Percentiles rank a stretch among this genome's conserved stretches.
These are phyloP conservation scores for Cranoglanis bouderius DNA, from an alignment of 2,113 vertebrate genomes.

Conservation along the genomic window DNA sequence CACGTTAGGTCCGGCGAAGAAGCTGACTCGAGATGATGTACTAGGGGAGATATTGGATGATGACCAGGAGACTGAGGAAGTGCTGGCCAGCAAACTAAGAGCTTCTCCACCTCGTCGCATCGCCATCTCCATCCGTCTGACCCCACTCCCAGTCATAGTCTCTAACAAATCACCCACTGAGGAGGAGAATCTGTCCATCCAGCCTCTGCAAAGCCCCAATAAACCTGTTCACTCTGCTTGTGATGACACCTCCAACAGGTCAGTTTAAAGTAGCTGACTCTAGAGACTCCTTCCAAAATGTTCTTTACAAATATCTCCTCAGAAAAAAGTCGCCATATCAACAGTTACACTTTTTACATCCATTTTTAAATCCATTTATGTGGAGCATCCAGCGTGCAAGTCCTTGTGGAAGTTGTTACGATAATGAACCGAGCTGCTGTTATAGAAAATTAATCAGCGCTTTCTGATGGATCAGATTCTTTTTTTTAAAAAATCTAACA, in stretches of 20 bases:
- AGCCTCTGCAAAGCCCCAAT: constrained; percentile 29
- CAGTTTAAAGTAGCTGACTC: neutral
- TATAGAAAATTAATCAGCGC: neutral
- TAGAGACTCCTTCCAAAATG: neutral
- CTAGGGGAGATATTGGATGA: constrained; percentile 70
- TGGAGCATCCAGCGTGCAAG: neutral
- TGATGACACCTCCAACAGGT: constrained; percentile 58
- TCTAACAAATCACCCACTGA: too few species aligned
- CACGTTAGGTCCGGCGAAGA: constrained; percentile 70
- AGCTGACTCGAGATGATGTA: constrained; percentile 56
- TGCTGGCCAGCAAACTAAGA: constrained; percentile 58
- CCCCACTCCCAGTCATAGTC: constrained; percentile 37
- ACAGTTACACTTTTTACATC: too few species aligned
- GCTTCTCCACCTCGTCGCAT: constrained; percentile 68
- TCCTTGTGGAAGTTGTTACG: too few species aligned
- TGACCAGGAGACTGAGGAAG: constrained; percentile 60
- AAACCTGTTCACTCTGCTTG: constrained; percentile 9
- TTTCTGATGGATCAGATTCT: neutral
- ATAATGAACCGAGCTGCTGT: too few species aligned
- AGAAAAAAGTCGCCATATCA: too few species aligned
- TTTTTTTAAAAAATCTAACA: neutral
- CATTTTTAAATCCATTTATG: neutral
- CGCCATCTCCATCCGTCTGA: constrained; percentile 49
- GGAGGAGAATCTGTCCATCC: neutral
- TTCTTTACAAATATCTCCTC: neutral